Base-by-base conservation (phyloP, 1,140 invertebrate species). In the Achroia grisella region DNA sequence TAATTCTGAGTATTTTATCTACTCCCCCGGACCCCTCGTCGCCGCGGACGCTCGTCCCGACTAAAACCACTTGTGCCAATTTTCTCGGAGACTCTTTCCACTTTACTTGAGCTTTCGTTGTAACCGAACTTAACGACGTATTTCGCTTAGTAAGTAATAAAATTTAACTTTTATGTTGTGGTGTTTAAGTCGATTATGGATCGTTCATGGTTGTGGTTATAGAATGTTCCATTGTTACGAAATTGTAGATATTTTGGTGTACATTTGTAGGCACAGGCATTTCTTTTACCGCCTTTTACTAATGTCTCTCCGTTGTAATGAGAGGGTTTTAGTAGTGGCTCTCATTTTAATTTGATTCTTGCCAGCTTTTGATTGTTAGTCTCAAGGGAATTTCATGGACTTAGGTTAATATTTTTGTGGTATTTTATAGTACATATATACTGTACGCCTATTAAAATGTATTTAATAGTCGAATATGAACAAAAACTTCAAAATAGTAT, bases 11-110 rank as follows among this genome's bases (percentile, higher is more conserved):
- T 48, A 31, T 32, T 54, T 11, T 51, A 28, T 34, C 52, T 65
- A 31, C 10, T 43, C 39, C 55, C 51, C 53, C 64, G 49, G 61
- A 44, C 55, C 56, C 52, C 48, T 45, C 52, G 31, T 48, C 40
- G 43, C 58, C 43, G 62, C 58, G 56, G 54, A 48, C 62, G 62
- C 58, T 67, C 67, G 59, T 54, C 69, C 62, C 56, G 60, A 69
- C 75, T 84, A 76, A 84, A 80, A 81, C 77, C 76, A 84, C 80
- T 84, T 84, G 77, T 84, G 80, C 80, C 80, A 84, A 84, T 84
- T 84, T 84, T 84, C 80, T 81, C 56, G 62, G 74, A 62, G 77
- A 78, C 75, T 81, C 70, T 66, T 78, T 76, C 74, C 72, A 80
- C 66, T 84, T 81, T 76, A 74, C 77, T 81, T 72, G 68, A 72